A percentile compares a stretch with the other conserved stretches of the same genome.
phyloP scores from a whole-genome alignment of 2,797 vertebrate genomes.

The Ceryle rudis region DNA sequence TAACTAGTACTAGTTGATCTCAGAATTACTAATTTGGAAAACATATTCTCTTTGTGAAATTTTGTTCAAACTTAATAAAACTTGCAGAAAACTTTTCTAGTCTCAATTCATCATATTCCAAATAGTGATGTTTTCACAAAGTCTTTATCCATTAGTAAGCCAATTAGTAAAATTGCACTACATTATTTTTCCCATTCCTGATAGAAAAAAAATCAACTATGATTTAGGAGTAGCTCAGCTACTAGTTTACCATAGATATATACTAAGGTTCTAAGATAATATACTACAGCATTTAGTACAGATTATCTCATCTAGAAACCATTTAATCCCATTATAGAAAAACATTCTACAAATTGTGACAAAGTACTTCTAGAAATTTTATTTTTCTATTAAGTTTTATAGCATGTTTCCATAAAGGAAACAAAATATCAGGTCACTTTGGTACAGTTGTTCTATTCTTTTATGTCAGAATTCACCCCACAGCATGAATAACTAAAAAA shows the following conservation, averaged over 20 bases:
- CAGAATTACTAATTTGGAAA: background rate
- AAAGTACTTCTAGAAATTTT: background rate
- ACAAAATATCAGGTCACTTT: background rate
- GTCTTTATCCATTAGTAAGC: background rate
- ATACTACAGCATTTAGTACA: background rate
- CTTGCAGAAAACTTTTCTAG: background rate
- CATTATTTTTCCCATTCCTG: background rate
- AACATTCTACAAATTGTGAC: background rate
- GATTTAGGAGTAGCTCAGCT: background rate
- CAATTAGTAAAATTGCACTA: background rate
- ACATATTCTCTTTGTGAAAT: background rate
- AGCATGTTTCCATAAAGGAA: constrained; percentile 15
- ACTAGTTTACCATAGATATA: background rate
- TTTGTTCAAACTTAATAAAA: background rate
- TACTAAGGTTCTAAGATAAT: background rate
- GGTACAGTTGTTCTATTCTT: background rate
- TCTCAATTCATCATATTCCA: background rate
- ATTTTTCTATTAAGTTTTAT: background rate
- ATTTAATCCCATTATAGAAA: background rate
- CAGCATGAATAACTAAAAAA: background rate
- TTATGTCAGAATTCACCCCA: background rate
- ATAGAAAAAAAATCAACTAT: accelerated
- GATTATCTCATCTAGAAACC: background rate
- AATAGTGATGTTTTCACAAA: background rate
- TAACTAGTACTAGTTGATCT: background rate